A percentile compares a stretch with the other conserved stretches of the same genome.
These are phyloP conservation scores for Cetonia aurata DNA, from an alignment of 2,888 invertebrate species.

Conservation along the genomic window DNA sequence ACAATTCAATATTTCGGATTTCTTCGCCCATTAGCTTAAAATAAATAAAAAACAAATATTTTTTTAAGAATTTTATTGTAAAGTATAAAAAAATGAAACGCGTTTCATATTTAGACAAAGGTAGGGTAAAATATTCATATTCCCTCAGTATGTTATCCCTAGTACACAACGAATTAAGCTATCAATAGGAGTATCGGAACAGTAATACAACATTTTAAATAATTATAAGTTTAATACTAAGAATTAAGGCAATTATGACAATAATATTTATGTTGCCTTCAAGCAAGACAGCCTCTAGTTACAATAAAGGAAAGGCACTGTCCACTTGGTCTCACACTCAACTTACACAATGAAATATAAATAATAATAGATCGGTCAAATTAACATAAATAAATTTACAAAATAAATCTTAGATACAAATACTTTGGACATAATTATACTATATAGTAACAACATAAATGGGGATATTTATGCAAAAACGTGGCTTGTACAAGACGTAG, in stretches of 20 bases:
- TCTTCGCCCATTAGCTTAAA: not conserved
- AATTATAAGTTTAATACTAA: constrained; percentile 51
- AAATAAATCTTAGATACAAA: constrained; percentile 45
- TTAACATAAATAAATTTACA: constrained; percentile 38
- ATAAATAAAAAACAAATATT: constrained; percentile 8
- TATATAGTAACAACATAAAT: constrained; percentile 32
- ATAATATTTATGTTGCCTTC: constrained; percentile 50
- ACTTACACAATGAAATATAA: constrained; percentile 33
- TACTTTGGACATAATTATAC: constrained; percentile 46
- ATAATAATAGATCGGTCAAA: constrained; percentile 42
- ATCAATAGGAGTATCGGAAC: constrained; percentile 38
- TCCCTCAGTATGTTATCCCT: constrained; percentile 20
- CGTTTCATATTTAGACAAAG: constrained; percentile 34
- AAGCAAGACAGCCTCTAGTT: constrained; percentile 51
- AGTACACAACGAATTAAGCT: constrained; percentile 25
- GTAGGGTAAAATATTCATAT: constrained; percentile 25
- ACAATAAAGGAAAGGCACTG: constrained; percentile 50
- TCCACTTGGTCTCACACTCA: constrained; percentile 50
- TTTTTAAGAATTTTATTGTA: constrained; percentile 33
- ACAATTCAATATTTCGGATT: not conserved
- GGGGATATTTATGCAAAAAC: not conserved
- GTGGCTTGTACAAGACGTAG: constrained; percentile 11
- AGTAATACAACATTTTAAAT: constrained; percentile 47
- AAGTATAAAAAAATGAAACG: constrained; percentile 37
- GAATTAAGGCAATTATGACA: constrained; percentile 51